Evolutionary conservation across 2,113 vertebrate species (phyloP).

Genomic region (Casuarius casuarius): DNA sequence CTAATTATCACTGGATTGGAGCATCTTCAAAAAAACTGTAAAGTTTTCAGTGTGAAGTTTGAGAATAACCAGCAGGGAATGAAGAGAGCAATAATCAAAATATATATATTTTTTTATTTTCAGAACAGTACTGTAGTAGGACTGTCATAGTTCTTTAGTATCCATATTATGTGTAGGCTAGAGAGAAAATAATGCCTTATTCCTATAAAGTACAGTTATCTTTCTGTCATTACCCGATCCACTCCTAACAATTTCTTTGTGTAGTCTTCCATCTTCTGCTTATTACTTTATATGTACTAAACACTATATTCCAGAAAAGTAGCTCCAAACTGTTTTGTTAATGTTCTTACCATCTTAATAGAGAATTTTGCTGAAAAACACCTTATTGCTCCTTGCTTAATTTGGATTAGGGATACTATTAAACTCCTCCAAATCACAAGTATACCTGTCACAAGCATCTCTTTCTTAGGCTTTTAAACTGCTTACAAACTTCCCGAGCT

Average conservation of each 20-base stretch:
- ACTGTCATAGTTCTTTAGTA: neutral
- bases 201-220: neutral
- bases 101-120: neutral
- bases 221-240: neutral
- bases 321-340: neutral
- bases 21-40: neutral
- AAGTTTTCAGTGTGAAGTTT: neutral
- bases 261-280: neutral
- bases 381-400: neutral
- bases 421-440: neutral
- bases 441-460: neutral
- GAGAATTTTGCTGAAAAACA: neutral
- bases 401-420: neutral
- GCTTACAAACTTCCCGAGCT: neutral
- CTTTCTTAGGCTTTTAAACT: neutral
- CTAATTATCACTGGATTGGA: neutral
- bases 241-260: neutral
- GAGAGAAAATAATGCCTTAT: neutral
- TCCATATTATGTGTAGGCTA: neutral
- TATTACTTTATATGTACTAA: neutral
- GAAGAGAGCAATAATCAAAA: neutral
- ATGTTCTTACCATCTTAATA: neutral
- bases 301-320: neutral
- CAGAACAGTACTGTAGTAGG: neutral
- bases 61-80: neutral